Conservation (phyloP, 2,797 vertebrate species). For the Apogon hyalosoma region DNA sequence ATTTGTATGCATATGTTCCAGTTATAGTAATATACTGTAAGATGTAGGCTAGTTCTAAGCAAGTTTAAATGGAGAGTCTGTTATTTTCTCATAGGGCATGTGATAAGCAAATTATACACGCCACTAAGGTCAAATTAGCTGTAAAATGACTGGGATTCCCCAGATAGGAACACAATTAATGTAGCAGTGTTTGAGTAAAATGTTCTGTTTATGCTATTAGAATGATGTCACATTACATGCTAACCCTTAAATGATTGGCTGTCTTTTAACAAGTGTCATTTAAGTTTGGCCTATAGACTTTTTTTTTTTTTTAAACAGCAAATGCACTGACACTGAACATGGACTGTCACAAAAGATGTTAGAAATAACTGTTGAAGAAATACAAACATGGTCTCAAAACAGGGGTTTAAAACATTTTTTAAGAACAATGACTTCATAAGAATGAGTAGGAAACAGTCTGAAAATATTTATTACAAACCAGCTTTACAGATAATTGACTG, state of each 20-base stretch:
- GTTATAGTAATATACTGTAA: not conserved
- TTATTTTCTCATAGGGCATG: not conserved
- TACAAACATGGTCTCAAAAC: too few relatives aligned
- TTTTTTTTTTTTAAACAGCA: not conserved
- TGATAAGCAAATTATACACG: conserved; percentile 32
- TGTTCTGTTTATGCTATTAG: not conserved
- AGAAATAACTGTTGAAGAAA: not conserved
- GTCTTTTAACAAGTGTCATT: not conserved
- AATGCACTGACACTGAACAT: not conserved
- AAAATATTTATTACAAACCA: too few relatives aligned
- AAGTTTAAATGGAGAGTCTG: conserved; percentile 1
- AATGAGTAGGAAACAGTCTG: too few relatives aligned
- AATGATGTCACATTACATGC: not conserved
- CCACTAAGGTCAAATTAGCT: not conserved
- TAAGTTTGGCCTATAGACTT: not conserved
- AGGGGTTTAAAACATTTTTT: too few relatives aligned
- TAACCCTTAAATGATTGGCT: not conserved
- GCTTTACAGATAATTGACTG: too few relatives aligned
- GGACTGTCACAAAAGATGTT: not conserved
- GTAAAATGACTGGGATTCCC: conserved; percentile 10
- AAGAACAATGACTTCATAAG: too few relatives aligned
- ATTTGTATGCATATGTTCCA: not conserved
- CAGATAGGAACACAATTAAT: not conserved
- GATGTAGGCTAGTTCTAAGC: not conserved
- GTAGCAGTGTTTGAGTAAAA: not conserved